Evolutionary conservation across 1,140 invertebrate species (phyloP).

Genomic region (Atta texana): DNA sequence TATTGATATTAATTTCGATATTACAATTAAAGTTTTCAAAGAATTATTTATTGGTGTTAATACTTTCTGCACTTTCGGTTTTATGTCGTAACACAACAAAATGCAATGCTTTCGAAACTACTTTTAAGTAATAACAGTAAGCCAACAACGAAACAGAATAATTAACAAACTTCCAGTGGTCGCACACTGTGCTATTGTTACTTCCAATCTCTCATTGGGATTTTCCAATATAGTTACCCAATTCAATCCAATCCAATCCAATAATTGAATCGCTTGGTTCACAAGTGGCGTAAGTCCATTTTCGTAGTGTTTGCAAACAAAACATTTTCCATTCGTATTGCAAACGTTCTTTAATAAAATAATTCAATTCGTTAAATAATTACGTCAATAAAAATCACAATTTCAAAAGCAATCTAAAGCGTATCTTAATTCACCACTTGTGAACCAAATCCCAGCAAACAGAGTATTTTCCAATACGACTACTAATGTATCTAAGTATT

Average conservation of each 20-base stretch:
- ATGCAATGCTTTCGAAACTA: neutral
- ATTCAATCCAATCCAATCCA: constrained; percentile 51
- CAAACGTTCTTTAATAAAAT: neutral
- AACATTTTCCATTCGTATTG: neutral
- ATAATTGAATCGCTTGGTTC: constrained; percentile 43
- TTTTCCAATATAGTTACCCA: constrained; percentile 57
- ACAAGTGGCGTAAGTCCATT: constrained; percentile 28
- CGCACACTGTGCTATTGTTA: constrained; percentile 18
- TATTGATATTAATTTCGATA: neutral
- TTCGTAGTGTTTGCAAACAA: constrained; percentile 40
- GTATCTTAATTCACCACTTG: neutral
- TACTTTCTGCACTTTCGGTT: neutral
- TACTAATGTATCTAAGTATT: neutral
- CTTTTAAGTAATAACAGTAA: constrained; percentile 49
- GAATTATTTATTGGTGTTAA: neutral
- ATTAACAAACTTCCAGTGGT: constrained; percentile 49
- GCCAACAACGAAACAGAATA: constrained; percentile 23
- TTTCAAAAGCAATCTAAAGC: neutral
- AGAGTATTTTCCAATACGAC: neutral
- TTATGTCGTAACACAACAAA: neutral
- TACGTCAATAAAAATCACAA: neutral
- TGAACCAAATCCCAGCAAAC: neutral
- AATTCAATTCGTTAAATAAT: neutral
- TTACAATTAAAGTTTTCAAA: neutral
- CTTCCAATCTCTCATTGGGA: constrained; percentile 54